Evolutionary conservation across 2,113 vertebrate genomes (phyloP).

Genomic region (Zosterops hypoxanthus): DNA sequence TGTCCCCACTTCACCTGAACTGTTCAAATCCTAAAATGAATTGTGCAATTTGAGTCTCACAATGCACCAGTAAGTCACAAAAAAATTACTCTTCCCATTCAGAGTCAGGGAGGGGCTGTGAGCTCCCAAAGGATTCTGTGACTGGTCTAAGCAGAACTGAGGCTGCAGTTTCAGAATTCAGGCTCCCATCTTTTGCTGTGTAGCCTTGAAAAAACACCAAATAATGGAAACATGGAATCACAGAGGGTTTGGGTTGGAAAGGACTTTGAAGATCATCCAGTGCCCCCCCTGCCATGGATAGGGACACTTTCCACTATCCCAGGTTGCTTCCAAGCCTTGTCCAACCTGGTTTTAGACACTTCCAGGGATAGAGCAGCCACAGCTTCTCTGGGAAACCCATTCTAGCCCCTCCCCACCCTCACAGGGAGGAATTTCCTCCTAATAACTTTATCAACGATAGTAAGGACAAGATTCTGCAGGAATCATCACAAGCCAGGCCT

Average conservation of each 20-base stretch:
- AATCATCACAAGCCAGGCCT: background rate
- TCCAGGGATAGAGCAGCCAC: background rate
- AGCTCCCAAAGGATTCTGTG: background rate
- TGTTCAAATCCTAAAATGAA: background rate
- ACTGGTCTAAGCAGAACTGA: background rate
- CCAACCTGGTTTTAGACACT: background rate
- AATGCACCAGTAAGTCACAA: background rate
- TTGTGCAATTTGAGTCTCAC: background rate
- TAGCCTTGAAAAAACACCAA: background rate
- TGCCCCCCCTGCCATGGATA: background rate
- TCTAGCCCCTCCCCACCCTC: too few relatives aligned
- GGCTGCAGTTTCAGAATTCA: background rate
- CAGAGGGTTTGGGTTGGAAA: background rate
- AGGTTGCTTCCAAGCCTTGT: background rate
- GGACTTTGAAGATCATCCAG: background rate
- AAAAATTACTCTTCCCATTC: background rate
- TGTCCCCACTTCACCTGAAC: background rate
- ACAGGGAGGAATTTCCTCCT: background rate
- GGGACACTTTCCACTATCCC: background rate
- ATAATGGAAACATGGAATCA: background rate
- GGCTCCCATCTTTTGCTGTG: background rate
- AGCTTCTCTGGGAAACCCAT: background rate
- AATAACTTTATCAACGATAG: background rate
- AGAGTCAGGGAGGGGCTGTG: background rate
- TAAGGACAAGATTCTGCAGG: background rate